These are phyloP conservation scores for Psilanteris sp. DNA, from an alignment of 1,140 invertebrate species.

Conservation along the genomic window DNA sequence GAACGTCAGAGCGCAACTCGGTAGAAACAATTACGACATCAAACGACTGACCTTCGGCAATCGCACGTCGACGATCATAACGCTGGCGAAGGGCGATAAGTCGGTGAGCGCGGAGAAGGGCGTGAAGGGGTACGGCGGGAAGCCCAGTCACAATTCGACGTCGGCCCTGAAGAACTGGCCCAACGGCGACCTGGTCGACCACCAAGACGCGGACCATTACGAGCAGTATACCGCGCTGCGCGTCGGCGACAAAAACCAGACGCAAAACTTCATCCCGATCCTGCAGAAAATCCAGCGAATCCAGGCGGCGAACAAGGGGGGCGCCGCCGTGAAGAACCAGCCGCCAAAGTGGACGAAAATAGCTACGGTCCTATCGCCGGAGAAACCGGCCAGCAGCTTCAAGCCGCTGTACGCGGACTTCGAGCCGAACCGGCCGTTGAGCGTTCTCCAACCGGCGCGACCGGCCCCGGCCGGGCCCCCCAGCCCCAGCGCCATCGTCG, in stretches of 20 bases:
- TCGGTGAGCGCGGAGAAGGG: no score
- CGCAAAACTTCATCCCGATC: no score
- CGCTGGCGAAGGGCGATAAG: background rate
- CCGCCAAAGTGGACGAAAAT: constrained; percentile 70
- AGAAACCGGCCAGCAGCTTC: constrained; percentile 47
- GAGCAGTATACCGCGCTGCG: constrained; percentile 71
- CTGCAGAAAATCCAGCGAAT: no score
- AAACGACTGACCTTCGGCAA: constrained; percentile 3
- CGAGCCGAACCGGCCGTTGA: constrained; percentile 62
- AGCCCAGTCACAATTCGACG: background rate
- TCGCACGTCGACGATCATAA: constrained; percentile 12
- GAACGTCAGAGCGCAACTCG: background rate
- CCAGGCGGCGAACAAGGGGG: no score
- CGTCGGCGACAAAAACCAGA: constrained; percentile 5
- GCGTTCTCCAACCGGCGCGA: no score
- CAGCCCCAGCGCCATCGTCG: no score
- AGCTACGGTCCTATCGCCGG: constrained; percentile 56
- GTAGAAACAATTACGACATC: constrained; percentile 1
- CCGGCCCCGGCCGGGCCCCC: no score
- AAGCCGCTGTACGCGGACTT: constrained; percentile 61
- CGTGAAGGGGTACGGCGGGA: background rate
- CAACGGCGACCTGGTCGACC: constrained; percentile 59
- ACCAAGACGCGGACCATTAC: constrained; percentile 71
- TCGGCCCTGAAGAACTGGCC: constrained; percentile 72
- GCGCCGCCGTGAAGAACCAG: no score